A percentile compares a stretch with the other conserved stretches of the same genome.
Evolutionary conservation across 2,797 vertebrate species (phyloP).

Genomic region (Tenualosa ilisha): DNA sequence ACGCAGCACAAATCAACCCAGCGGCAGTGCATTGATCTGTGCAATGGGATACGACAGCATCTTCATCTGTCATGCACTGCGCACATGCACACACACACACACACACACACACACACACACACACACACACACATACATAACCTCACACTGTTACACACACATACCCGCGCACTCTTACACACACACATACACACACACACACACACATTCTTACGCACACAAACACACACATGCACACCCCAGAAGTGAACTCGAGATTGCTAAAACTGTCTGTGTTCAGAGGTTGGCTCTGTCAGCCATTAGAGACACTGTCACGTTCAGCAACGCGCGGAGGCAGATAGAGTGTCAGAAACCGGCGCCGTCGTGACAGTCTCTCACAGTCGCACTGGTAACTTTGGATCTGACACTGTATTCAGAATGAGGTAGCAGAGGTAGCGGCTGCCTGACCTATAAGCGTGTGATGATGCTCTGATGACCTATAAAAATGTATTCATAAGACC

Average conservation of each 20-base stretch:
- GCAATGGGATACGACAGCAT: background rate
- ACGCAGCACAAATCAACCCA: background rate
- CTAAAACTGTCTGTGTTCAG: background rate
- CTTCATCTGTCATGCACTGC: background rate
- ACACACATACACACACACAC: background rate
- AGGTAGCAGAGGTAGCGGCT: too few species aligned
- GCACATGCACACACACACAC: background rate
- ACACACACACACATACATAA: too few species aligned
- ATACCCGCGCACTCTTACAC: background rate
- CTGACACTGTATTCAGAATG: background rate
- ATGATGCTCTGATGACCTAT: too few species aligned
- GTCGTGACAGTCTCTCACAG: background rate
- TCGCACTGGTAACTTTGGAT: background rate
- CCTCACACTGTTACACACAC: background rate
- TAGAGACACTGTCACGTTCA: background rate
- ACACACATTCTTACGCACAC: background rate
- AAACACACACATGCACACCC: background rate
- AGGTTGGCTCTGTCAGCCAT: background rate
- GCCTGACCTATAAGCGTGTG: too few species aligned
- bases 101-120: conserved; percentile 9
- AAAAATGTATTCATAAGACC: too few species aligned
- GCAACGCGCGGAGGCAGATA: background rate
- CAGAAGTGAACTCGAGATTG: background rate
- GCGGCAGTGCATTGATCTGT: background rate
- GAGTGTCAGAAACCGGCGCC: background rate